phyloP scores from a whole-genome alignment of 2,888 invertebrate species.

The Spisula subtruncata region DNA sequence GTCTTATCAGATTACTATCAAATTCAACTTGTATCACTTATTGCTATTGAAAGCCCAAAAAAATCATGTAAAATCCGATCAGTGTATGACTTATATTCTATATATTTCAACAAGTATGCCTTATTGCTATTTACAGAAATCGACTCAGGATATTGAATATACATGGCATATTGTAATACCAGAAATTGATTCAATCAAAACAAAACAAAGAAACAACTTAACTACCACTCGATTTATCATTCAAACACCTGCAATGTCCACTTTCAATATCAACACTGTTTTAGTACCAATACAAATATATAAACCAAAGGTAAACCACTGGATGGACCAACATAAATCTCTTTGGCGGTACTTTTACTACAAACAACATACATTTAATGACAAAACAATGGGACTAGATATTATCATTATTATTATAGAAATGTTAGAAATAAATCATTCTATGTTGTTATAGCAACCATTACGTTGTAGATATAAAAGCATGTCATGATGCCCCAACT shows the following conservation, averaged over 20 bases:
- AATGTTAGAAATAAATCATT: slow-evolving; percentile 3
- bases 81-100: too few species aligned
- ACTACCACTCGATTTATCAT: not conserved
- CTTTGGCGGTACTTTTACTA: not conserved
- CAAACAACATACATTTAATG: not conserved
- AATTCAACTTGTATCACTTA: too few species aligned
- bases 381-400: not conserved
- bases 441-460: not conserved
- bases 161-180: not conserved
- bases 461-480: too few species aligned
- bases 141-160: too few species aligned
- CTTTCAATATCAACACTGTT: not conserved
- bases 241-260: not conserved
- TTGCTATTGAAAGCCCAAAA: too few species aligned
- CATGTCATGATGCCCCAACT: too few species aligned
- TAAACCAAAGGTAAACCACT: not conserved
- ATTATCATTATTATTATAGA: not conserved
- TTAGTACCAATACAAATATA: not conserved
- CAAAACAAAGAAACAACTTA: not conserved
- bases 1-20: too few species aligned
- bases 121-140: too few species aligned
- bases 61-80: too few species aligned
- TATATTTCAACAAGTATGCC: too few species aligned
- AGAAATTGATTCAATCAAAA: not conserved
- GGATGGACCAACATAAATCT: not conserved